phyloP scores from a whole-genome alignment of 2,888 invertebrate species.

The Lepidocyrtoides sp. region DNA sequence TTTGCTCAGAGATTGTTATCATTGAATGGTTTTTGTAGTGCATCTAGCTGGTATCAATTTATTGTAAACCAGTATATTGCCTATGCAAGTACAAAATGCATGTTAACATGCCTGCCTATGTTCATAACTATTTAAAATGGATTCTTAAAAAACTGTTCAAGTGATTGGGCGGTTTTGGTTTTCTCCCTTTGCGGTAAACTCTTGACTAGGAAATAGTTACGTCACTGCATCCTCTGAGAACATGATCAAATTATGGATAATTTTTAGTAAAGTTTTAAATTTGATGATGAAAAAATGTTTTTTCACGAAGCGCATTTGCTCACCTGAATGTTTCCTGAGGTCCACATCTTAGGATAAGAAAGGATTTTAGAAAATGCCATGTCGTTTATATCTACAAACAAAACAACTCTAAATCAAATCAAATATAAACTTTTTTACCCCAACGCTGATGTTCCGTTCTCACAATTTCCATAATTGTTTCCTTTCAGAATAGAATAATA shows the following conservation, averaged over 20 bases:
- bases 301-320: neutral
- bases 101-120: too few relatives aligned
- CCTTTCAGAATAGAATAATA: constrained; percentile 19
- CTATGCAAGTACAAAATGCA: too few relatives aligned
- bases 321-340: constrained; percentile 74
- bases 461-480: constrained; percentile 67
- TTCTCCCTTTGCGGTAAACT: too few relatives aligned
- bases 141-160: too few relatives aligned
- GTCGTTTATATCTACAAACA: neutral
- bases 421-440: constrained; percentile 12
- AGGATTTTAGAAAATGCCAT: neutral
- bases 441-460: constrained; percentile 44
- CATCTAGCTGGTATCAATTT: too few relatives aligned
- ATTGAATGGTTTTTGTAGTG: too few relatives aligned
- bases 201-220: constrained; percentile 4
- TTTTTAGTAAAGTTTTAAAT: too few relatives aligned
- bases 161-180: too few relatives aligned
- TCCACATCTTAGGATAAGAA: constrained; percentile 71
- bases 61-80: too few relatives aligned
- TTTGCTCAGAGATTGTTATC: too few relatives aligned
- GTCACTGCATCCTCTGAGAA: neutral
- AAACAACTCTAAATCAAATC: neutral
- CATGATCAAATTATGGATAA: neutral
- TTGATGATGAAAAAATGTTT: too few relatives aligned
- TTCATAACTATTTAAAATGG: too few relatives aligned